Evolutionary conservation across 2,113 vertebrate species (phyloP), one percentile per base, ranked within the genome.

Genomic region (Gnathonemus longibarbis): DNA sequence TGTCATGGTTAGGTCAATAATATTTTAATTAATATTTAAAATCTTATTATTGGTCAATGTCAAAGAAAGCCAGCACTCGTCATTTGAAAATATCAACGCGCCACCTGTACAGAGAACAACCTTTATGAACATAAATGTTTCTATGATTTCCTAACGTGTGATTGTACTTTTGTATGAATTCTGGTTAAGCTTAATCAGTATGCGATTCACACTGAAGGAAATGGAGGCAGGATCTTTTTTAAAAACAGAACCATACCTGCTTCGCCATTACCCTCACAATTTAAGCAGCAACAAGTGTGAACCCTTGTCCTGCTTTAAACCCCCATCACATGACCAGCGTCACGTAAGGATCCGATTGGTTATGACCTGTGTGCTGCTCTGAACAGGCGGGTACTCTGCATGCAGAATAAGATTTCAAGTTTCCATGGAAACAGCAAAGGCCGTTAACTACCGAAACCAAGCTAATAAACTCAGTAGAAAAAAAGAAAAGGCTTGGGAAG

Each of bases 401-500:
- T 27, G 80, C 89, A 58, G 48, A 87, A 88, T 90, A 77, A 88
- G 89, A 89, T 91, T 91, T 89, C 84, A 88, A 31, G 70, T 92
- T 92, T 88, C 92, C 92, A 91, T 89, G 91, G 90, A 89, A 91
- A 92, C 92, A 74, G 89, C 89, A 89, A 88, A 87, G 56, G 86
- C 88, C 48, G 84, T 90, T 89, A 87, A 90, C 83, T 77, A 91
- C 90, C 50, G 85, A 52, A 89, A 85, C 84, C 84, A 49, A 90
- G 89, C 87, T 77, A 90, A 77, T 91, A 27, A 80, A 58, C 89
- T n/a, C 53, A 53, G 85, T 45, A 13, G 50, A 13, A 27, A 21
- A 70, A 39, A 70, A 35, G 70, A 17, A 31, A 53, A 39, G 85
- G 50, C 4, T 24, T 7, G 0, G 31, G 74, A 39, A 84, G 35